Evolutionary conservation across 2,888 invertebrate species (phyloP), one percentile per base, ranked within the genome.

Genomic region (Drosophila colorata): DNA sequence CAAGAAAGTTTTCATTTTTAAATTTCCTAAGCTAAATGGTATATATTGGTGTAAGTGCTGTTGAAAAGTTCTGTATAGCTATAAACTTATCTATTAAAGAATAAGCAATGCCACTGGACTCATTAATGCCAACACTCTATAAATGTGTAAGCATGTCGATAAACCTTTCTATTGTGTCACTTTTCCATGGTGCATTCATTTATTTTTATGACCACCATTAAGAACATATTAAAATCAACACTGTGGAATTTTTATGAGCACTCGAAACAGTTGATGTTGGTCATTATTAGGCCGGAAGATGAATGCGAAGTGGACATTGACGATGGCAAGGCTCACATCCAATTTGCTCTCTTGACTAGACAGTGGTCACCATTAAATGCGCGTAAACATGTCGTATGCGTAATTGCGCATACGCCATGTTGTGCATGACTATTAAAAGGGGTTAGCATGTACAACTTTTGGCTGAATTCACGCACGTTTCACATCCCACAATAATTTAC

Each of bases 161-260:
- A 46, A 14, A 31, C 8, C 31, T 18, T 18, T 23, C n/a, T 16
- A 3, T 28, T 57, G 18, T 60, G 33, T 9, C 46, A 46, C 18
- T 35, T 52, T 53, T 18, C 23, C 37, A 35, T 52, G 23, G 8
- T 58, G 56, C 37, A 60, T 70, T 61, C 48, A 60, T 68, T 68
- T 63, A 44, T 59, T 75, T 86, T 83, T 67, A 86, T 78, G 80
- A 20, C 58, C 53, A 28, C 77, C 87, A 84, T 84, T 87, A 84
- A 69, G 69, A 68, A 47, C 66, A 74, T 69, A 87, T 87, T 80
- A 84, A 84, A 84, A 75, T 80, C 70, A 78, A 66, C 87, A 77
- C 57, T 69, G 61, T 65, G 87, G 84, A 84, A 84, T 87, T 87
- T 84, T 84, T 84, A 87, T 69, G 81, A 57, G 53, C 53, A 37